These are phyloP conservation scores for Nomada fabriciana DNA, from an alignment of 2,888 invertebrate genomes.

Conservation along the genomic window DNA sequence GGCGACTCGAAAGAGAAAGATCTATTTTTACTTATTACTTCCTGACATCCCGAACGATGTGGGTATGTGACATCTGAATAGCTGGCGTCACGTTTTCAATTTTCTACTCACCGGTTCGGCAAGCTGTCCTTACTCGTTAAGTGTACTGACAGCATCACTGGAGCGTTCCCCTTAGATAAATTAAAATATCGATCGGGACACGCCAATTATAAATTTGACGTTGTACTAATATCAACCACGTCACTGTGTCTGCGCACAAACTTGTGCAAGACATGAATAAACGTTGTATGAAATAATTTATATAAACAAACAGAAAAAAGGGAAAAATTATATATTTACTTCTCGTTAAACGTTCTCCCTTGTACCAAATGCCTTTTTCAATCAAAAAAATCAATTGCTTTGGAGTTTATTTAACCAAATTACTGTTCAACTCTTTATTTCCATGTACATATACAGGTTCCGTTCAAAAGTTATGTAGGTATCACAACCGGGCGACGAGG, in stretches of 20 bases:
- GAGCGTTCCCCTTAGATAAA: conserved; percentile 80
- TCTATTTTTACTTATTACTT: conserved; percentile 80
- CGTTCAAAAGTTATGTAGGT: too few relatives aligned
- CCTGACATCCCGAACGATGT: conserved; percentile 68
- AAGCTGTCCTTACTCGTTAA: conserved; percentile 82
- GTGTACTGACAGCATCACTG: conserved; percentile 80
- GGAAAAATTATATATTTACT: neutral
- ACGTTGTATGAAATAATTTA: conserved; percentile 53
- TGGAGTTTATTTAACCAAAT: too few relatives aligned
- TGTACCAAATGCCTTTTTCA: neutral
- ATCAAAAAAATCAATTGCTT: too few relatives aligned
- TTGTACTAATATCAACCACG: conserved; percentile 77
- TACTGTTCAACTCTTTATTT: too few relatives aligned
- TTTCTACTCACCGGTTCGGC: conserved; percentile 79
- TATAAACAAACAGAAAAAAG: neutral
- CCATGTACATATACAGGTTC: too few relatives aligned
- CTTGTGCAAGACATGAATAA: conserved; percentile 42
- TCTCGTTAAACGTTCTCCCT: neutral
- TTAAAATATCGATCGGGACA: conserved; percentile 83
- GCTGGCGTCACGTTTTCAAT: conserved; percentile 82
- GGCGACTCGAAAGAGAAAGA: conserved; percentile 67
- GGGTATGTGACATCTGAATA: conserved; percentile 79
- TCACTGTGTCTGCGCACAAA: conserved; percentile 54
- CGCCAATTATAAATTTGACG: conserved; percentile 82
- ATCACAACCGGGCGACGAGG: too few relatives aligned